phyloP scores from a whole-genome alignment of 2,113 vertebrate genomes.

The Toxotes chatareus region DNA sequence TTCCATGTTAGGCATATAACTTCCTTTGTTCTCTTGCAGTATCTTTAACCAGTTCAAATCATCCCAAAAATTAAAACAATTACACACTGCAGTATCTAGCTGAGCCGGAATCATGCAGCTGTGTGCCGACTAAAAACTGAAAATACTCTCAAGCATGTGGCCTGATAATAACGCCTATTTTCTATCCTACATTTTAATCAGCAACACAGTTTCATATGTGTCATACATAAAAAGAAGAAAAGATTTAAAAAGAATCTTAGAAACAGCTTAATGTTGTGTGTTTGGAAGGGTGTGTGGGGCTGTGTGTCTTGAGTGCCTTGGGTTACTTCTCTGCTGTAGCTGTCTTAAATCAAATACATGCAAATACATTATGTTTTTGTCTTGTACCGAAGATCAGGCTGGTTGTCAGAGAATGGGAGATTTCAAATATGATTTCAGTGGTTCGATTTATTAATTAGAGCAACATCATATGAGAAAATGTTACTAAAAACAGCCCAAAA shows the following conservation, averaged over 20 bases:
- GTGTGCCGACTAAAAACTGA: neutral
- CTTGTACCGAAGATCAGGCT: too few relatives aligned
- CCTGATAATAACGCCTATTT: neutral
- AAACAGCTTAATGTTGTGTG: neutral
- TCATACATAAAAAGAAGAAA: neutral
- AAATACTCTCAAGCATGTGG: neutral
- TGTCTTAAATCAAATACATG: neutral
- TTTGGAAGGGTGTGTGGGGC: neutral
- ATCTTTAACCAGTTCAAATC: neutral
- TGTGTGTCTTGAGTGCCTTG: neutral
- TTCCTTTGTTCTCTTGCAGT: conserved; percentile 5
- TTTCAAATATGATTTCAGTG: neutral
- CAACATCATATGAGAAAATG: too few relatives aligned
- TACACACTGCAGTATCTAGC: neutral
- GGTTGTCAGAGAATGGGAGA: neutral
- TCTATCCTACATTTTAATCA: neutral
- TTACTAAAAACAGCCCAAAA: neutral
- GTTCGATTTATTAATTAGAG: neutral
- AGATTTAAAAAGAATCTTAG: too few relatives aligned
- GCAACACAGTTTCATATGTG: neutral
- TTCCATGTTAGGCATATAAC: neutral
- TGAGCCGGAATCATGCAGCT: neutral
- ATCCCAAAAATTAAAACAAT: neutral
- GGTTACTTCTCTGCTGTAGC: neutral
- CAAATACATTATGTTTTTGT: too few relatives aligned